Conservation (phyloP, 2,797 vertebrate species). For the Enteromius fasciolatus region DNA sequence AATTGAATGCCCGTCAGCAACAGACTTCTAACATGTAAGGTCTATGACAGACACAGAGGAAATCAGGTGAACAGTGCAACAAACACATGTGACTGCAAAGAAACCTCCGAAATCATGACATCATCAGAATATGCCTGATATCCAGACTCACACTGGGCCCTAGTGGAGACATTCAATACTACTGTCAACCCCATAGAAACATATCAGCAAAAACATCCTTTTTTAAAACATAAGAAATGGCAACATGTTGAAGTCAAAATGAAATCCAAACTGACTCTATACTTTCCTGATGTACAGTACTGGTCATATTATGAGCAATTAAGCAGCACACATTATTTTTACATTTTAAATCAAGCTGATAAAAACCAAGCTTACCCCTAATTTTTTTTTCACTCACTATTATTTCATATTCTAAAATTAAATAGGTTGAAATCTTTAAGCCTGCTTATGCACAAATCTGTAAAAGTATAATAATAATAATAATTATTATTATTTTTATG, state of each 20-base stretch:
- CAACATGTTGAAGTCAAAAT: background rate
- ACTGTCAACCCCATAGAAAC: background rate
- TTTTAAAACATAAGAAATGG: background rate
- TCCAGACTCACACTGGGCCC: constrained; percentile 33
- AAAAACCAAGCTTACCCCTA: too few relatives aligned
- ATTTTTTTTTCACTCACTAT: background rate
- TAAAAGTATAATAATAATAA: background rate
- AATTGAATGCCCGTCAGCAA: background rate
- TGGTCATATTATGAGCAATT: background rate
- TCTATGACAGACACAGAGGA: constrained; percentile 1
- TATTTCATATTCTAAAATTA: too few relatives aligned
- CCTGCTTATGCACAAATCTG: background rate
- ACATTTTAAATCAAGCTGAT: too few relatives aligned
- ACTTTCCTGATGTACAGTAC: background rate
- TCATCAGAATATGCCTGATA: constrained; percentile 15
- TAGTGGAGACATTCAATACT: constrained; percentile 32
- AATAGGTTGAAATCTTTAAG: background rate
- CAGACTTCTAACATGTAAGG: constrained; percentile 7
- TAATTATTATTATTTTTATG: background rate
- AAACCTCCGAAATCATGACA: constrained; percentile 9
- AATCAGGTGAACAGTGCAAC: background rate
- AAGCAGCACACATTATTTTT: too few relatives aligned
- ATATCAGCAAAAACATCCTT: background rate
- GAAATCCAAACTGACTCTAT: background rate
- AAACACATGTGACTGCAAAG: constrained; percentile 10